Base-by-base conservation (phyloP, 1,140 invertebrate species). In the Drosophila elegans region DNA sequence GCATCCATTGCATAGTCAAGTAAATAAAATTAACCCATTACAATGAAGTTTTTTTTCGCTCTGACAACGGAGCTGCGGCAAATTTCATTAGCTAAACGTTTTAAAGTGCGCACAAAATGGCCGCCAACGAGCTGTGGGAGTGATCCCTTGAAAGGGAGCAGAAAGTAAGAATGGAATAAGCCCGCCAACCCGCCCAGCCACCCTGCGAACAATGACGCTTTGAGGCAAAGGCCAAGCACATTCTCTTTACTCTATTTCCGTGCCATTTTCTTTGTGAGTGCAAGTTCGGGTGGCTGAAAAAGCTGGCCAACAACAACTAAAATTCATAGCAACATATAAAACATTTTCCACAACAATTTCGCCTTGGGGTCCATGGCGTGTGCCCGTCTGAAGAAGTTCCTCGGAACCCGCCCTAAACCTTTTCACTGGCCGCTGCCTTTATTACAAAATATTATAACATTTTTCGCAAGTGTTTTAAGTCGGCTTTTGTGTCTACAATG, bases 371-470 rank as follows among this genome's bases (percentile, higher is more conserved):
- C 36, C 46, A 27, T 36, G 53, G 72, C 56, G 52, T 51, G 59
- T 63, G 52, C 27, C 39, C 25, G 34, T 27, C 61, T 80, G 60
- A 79, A 82, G 69, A 61, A 68, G 79, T 80, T 52, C 62, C 55
- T 52, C 56, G 21, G 36, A 36, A 25, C 29, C 36, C 36, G 38
- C 10, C 34, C 48, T 36, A 11, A 86, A 79, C 82, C 82, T 88
- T 86, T 88, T 82, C 59, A 86, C 45, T 45, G 21, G 64, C 38
- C 66, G 78, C 69, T 59, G 78, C 71, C 72, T 89, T 89, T 89
- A 86, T 86, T 88, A 88, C 80, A 79, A 86, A 89, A 86, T 86
- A 88, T 86, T 86, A 88, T 72, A 86, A 86, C 83, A 86, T 89
- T 88, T 86, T 86, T 86, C 83, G 84, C 76, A 86, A 86, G 83